A percentile compares a stretch with the other conserved stretches of the same genome.
phyloP scores from a whole-genome alignment of 2,797 vertebrate genomes.

The Cirrhinus molitorella region DNA sequence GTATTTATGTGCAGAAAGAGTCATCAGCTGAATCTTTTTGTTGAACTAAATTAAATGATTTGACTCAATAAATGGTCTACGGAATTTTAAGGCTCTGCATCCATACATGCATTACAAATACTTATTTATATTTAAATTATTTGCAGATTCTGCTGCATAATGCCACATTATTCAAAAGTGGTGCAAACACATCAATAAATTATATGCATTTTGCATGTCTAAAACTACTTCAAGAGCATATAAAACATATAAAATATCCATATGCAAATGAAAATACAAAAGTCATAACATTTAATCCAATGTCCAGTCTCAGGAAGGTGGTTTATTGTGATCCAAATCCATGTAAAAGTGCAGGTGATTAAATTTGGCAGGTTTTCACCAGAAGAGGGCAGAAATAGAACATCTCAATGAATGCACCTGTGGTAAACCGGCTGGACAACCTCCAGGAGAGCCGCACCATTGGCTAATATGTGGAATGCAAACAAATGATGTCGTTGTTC shows the following conservation, averaged over 20 bases:
- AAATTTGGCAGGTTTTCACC: neutral
- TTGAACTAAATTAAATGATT: too few relatives aligned
- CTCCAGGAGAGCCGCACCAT: neutral
- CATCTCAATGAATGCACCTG: neutral
- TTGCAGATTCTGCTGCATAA: too few relatives aligned
- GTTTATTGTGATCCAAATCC: neutral
- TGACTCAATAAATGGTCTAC: too few relatives aligned
- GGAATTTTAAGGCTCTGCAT: too few relatives aligned
- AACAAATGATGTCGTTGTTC: constrained; percentile 63
- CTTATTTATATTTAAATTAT: too few relatives aligned
- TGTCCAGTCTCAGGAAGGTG: neutral
- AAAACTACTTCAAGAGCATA: neutral
- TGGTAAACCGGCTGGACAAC: neutral
- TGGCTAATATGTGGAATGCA: constrained; percentile 27
- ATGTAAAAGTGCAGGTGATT: neutral
- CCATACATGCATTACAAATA: too few relatives aligned
- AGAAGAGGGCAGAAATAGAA: constrained; percentile 14
- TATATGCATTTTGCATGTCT: neutral
- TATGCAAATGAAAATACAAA: neutral
- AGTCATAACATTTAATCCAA: neutral
- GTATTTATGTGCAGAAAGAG: too few relatives aligned
- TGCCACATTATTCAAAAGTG: too few relatives aligned
- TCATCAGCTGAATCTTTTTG: too few relatives aligned
- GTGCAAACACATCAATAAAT: neutral
- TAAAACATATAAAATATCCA: too few relatives aligned